phyloP scores from a whole-genome alignment of 1,140 invertebrate species.

The Homalodisca vitripennis region DNA sequence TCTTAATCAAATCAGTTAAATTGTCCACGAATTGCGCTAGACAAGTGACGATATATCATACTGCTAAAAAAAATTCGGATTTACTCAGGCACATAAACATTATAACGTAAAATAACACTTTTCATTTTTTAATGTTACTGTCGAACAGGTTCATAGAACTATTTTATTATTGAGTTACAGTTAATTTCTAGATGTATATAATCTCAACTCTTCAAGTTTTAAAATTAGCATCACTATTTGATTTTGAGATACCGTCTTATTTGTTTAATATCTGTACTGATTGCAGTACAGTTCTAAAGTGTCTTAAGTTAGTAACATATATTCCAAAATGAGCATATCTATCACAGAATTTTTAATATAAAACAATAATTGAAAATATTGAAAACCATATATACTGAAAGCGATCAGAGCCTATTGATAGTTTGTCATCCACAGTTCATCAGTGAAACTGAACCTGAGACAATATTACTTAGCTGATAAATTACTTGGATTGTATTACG shows the following conservation, averaged over 20 bases:
- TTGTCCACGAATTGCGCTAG: neutral
- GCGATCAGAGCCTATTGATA: too few relatives aligned
- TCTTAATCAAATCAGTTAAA: neutral
- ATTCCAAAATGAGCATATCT: too few relatives aligned
- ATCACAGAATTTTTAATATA: too few relatives aligned
- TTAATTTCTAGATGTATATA: too few relatives aligned
- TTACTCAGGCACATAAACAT: neutral
- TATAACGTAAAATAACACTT: neutral
- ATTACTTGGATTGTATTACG: too few relatives aligned
- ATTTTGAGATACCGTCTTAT: neutral
- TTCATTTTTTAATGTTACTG: neutral
- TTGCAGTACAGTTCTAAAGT: neutral
- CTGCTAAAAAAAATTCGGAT: neutral
- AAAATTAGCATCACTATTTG: conserved; percentile 7
- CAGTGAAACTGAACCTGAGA: too few relatives aligned
- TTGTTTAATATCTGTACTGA: conserved; percentile 16
- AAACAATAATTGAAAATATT: too few relatives aligned
- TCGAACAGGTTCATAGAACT: neutral
- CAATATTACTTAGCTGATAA: too few relatives aligned
- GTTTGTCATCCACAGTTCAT: too few relatives aligned
- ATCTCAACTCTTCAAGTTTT: neutral
- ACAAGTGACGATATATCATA: neutral
- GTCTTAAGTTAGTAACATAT: conserved; percentile 8
- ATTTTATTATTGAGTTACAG: too few relatives aligned
- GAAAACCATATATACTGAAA: too few relatives aligned